A percentile compares a stretch with the other conserved stretches of the same genome.
Conservation (phyloP, 2,113 vertebrate genomes). For the western clawed frog (Xenopus tropicalis) region UCB_Xtro_10.0 CM004447.2:71864501-71865000, state of each 20-base stretch:
- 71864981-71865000: no score
- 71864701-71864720: not conserved
- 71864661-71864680: not conserved
- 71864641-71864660: constrained; percentile 6
- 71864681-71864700: not conserved
- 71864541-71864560: not conserved
- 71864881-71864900: no score
- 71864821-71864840: no score
- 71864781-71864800: no score
- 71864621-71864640: constrained; percentile 5
- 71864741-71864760: not conserved
- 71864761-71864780: not conserved
- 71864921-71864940: no score
- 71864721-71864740: not conserved
- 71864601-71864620: not conserved
- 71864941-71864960: no score
- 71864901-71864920: no score
- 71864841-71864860: no score
- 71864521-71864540: not conserved
- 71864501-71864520: not conserved
- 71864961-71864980: no score
- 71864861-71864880: no score
- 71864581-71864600: not conserved
- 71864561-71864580: not conserved
- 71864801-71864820: no score